Evolutionary conservation across 2,888 invertebrate species (phyloP).

Genomic region (Heliconius ismenius): DNA sequence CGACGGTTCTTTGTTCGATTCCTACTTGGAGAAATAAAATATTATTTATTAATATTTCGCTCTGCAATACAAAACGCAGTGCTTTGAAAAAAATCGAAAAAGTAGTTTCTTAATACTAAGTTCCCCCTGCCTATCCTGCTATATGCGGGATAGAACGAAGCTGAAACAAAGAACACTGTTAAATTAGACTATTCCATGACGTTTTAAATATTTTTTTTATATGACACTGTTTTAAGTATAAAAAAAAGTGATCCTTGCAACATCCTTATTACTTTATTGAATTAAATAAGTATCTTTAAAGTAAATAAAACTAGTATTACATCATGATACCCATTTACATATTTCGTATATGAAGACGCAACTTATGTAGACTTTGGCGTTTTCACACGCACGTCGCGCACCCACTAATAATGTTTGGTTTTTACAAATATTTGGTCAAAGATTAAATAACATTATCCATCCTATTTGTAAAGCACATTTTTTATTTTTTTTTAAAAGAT

Average conservation of each 20-base stretch:
- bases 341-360: constrained; percentile 1
- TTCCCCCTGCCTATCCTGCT: too few relatives aligned
- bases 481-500: background rate
- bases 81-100: too few relatives aligned
- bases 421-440: constrained; percentile 5
- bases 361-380: background rate
- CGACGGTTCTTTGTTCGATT: too few relatives aligned
- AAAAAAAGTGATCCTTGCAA: background rate
- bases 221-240: background rate
- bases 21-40: too few relatives aligned
- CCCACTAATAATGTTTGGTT: constrained; percentile 4
- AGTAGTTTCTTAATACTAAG: too few relatives aligned
- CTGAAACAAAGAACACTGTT: background rate
- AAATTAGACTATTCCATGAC: background rate
- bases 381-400: constrained; percentile 18
- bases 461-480: constrained; percentile 8
- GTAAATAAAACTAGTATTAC: background rate
- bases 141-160: too few relatives aligned
- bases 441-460: constrained; percentile 2
- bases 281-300: background rate
- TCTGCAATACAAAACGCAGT: too few relatives aligned
- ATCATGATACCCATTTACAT: background rate
- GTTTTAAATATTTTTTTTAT: background rate
- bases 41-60: too few relatives aligned
- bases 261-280: background rate